Conservation (phyloP, 1,140 invertebrate genomes). For the Trinorchestia longiramus region DNA sequence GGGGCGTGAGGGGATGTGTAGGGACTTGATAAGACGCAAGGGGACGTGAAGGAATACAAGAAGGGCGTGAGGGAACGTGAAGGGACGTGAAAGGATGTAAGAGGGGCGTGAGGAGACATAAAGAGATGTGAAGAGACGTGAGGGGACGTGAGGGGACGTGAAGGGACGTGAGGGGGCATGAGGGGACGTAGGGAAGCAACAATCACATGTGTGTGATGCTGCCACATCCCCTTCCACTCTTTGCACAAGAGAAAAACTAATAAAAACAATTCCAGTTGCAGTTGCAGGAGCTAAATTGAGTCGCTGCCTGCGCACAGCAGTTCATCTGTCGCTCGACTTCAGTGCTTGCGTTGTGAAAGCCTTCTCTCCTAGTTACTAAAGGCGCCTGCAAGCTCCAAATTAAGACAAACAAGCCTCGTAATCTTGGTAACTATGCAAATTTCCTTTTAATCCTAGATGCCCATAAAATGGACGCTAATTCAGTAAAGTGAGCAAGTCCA, state of each 20-base stretch:
- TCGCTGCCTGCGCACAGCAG: background rate
- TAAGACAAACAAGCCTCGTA: constrained; percentile 39
- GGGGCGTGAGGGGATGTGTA: too few species aligned
- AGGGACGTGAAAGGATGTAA: too few species aligned
- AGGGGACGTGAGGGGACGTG: too few species aligned
- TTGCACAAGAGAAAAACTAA: background rate
- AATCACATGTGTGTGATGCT: too few species aligned
- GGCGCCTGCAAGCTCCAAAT: background rate
- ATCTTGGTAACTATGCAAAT: constrained; percentile 35
- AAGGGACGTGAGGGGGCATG: too few species aligned
- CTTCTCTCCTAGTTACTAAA: background rate
- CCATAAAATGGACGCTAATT: constrained; percentile 33
- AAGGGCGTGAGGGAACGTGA: too few species aligned
- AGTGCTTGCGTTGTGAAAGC: background rate
- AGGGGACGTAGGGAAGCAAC: too few species aligned
- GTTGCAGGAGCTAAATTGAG: constrained; percentile 33
- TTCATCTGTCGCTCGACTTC: constrained; percentile 4
- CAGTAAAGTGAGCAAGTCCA: constrained; percentile 44
- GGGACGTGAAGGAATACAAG: too few species aligned
- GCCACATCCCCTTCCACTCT: too few species aligned
- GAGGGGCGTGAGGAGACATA: too few species aligned
- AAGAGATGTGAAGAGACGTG: too few species aligned
- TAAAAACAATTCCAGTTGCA: constrained; percentile 37
- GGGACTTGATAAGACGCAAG: too few species aligned
- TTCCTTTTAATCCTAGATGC: constrained; percentile 37